Evolutionary conservation across 92 coral and sea anemone genomes (phyloP).

Genomic region (Porites cylindrica): DNA sequence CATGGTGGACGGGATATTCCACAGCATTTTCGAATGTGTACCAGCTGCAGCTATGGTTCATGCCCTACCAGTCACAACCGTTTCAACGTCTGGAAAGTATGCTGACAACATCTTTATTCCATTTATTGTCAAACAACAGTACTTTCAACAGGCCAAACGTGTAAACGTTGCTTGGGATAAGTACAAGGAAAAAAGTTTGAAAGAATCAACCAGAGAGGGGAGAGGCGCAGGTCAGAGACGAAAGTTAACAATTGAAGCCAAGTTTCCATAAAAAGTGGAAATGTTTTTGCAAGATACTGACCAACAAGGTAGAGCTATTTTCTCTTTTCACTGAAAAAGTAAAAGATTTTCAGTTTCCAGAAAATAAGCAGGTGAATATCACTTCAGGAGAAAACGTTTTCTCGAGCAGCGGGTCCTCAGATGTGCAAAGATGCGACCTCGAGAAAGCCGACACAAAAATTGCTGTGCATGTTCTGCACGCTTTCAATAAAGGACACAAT

Average conservation of each 20-base stretch:
- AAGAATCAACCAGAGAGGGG: conserved; percentile 46
- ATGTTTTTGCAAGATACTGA: not conserved
- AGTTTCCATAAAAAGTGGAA: conserved; percentile 69
- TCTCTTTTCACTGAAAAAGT: too few relatives aligned
- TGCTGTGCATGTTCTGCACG: too few relatives aligned
- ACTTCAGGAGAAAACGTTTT: not conserved
- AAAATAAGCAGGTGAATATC: not conserved
- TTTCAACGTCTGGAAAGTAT: not conserved
- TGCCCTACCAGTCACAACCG: not conserved
- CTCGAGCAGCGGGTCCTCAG: too few relatives aligned
- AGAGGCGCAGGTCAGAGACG: conserved; percentile 53
- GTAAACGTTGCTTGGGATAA: not conserved
- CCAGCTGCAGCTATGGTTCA: not conserved
- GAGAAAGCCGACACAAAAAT: not conserved
- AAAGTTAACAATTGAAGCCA: conserved; percentile 55
- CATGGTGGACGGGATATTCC: conserved; percentile 24
- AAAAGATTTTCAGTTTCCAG: not conserved
- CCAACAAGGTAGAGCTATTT: not conserved
- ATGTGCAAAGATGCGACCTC: not conserved
- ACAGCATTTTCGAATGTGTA: conserved; percentile 19
- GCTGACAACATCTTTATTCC: not conserved
- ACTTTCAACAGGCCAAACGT: not conserved
- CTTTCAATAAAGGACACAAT: too few relatives aligned
- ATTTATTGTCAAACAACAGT: not conserved
- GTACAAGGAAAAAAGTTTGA: conserved; percentile 20